These are phyloP conservation scores for Spodoptera littoralis DNA, from an alignment of 2,888 invertebrate species.

Conservation along the genomic window DNA sequence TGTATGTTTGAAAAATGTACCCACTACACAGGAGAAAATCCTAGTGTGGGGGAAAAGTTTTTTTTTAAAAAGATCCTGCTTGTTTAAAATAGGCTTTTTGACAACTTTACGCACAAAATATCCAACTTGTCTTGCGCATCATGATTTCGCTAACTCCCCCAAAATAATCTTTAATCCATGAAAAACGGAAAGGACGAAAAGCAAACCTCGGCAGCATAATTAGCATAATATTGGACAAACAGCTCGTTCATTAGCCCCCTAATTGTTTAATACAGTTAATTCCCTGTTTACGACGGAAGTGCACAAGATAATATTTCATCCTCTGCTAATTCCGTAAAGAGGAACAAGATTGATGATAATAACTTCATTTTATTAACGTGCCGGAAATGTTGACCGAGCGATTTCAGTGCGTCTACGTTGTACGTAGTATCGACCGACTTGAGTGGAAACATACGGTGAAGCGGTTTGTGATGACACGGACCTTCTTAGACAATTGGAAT, in stretches of 20 bases:
- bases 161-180: too few species aligned
- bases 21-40: too few species aligned
- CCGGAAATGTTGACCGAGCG: slow-evolving; percentile 51
- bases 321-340: slow-evolving; percentile 42
- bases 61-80: too few species aligned
- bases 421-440: slow-evolving; percentile 20
- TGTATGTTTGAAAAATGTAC: too few species aligned
- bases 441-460: slow-evolving; percentile 28
- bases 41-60: too few species aligned
- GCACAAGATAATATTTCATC: slow-evolving; percentile 41
- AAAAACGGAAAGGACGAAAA: too few species aligned
- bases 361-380: slow-evolving; percentile 56
- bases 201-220: background rate
- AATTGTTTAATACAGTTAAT: slow-evolving; percentile 32
- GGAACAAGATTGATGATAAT: slow-evolving; percentile 59
- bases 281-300: slow-evolving; percentile 41
- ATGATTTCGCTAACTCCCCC: too few species aligned
- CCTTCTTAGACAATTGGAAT: too few species aligned
- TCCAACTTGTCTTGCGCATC: too few species aligned
- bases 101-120: too few species aligned
- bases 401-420: slow-evolving; percentile 36
- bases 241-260: slow-evolving; percentile 7
- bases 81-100: too few species aligned
- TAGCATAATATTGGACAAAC: background rate
- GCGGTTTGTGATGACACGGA: background rate